Conservation (phyloP, 2,113 vertebrate species). For the Paradisaea rubra region DNA sequence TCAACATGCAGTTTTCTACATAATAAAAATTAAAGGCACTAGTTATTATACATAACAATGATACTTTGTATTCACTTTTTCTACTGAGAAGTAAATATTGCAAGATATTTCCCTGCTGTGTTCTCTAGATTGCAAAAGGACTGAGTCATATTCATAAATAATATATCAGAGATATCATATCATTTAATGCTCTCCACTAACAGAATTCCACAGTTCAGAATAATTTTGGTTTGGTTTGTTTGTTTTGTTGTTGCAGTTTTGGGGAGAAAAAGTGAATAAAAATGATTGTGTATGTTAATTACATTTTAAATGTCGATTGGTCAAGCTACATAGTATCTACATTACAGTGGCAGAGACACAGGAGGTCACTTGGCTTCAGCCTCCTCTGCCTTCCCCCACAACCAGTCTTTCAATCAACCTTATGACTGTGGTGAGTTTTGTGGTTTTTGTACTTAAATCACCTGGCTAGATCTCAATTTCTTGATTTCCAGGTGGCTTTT, state of each 20-base stretch:
- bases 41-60: background rate
- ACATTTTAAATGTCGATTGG: background rate
- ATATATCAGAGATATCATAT: background rate
- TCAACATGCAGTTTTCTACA: background rate
- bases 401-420: background rate
- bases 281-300: background rate
- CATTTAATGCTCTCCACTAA: background rate
- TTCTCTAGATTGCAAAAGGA: background rate
- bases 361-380: background rate
- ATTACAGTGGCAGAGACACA: background rate
- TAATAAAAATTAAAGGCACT: background rate
- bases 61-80: background rate
- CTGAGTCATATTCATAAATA: background rate
- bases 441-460: constrained; percentile 22
- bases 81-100: background rate
- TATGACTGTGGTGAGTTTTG: background rate
- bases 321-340: background rate
- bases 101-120: background rate
- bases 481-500: constrained; percentile 82
- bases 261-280: background rate
- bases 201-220: background rate
- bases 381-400: background rate
- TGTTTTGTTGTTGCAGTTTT: background rate
- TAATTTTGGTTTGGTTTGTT: background rate
- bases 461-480: constrained; percentile 85